Percentiles rank a stretch among this genome's conserved stretches.
phyloP scores from a whole-genome alignment of 2,888 invertebrate genomes.

The Micoletzkya japonica region DNA sequence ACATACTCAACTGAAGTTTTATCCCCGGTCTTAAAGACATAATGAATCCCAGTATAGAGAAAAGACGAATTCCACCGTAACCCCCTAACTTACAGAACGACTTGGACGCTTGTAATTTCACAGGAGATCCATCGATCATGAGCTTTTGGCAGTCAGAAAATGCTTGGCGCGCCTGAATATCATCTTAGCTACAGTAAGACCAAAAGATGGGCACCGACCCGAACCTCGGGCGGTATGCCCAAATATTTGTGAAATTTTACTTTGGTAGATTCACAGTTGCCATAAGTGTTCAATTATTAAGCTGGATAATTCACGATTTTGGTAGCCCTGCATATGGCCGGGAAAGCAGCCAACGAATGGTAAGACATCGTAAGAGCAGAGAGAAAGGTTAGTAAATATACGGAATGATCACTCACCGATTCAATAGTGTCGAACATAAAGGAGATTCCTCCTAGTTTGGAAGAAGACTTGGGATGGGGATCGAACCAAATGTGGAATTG shows the following conservation, averaged over 20 bases:
- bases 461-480: background rate
- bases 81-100: conserved; percentile 18
- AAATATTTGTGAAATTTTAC: too few species aligned
- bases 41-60: background rate
- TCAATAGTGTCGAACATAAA: conserved; percentile 22
- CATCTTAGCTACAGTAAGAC: too few species aligned
- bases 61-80: background rate
- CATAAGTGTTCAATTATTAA: too few species aligned
- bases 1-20: too few species aligned
- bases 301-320: too few species aligned
- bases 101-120: conserved; percentile 12
- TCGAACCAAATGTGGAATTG: conserved; percentile 20
- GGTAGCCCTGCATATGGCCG: too few species aligned
- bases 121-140: background rate
- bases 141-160: conserved; percentile 10
- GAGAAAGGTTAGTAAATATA: background rate
- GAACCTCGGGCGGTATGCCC: too few species aligned
- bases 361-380: too few species aligned
- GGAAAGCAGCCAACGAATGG: too few species aligned
- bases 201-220: too few species aligned
- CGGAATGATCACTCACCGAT: background rate
- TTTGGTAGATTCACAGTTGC: too few species aligned
- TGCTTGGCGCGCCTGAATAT: conserved; percentile 14
- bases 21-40: too few species aligned
- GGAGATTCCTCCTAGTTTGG: conserved; percentile 15